Percentiles rank a stretch among this genome's conserved stretches.
Conservation (phyloP, 2,888 invertebrate genomes). For the Laspeyria flexula region DNA sequence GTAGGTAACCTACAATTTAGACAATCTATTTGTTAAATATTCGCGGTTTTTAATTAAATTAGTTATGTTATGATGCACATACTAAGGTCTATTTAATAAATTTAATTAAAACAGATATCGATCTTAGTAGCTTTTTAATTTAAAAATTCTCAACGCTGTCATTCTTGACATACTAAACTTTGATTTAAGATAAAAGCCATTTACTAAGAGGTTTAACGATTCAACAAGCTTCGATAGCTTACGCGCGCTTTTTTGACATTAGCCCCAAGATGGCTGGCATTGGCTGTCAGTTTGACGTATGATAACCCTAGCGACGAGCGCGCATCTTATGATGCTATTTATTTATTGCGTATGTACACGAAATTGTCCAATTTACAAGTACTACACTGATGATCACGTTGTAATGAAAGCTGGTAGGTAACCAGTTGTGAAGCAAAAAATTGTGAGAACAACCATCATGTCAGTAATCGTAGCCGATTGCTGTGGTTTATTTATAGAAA, state of each 20-base stretch:
- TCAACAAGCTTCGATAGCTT: too few species aligned
- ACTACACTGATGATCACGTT: slow-evolving; percentile 16
- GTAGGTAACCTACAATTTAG: too few species aligned
- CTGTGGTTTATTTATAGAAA: too few species aligned
- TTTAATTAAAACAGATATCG: not conserved
- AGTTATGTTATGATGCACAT: too few species aligned
- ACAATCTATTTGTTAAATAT: too few species aligned
- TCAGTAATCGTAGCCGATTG: too few species aligned
- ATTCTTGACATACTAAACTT: not conserved
- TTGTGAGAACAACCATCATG: slow-evolving; percentile 12
- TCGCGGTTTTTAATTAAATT: too few species aligned
- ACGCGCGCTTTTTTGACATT: not conserved
- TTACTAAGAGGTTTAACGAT: too few species aligned
- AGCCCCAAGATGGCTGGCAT: not conserved
- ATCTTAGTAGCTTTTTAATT: not conserved
- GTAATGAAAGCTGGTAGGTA: slow-evolving; percentile 33
- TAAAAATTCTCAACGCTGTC: not conserved
- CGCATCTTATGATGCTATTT: too few species aligned
- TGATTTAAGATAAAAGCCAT: not conserved
- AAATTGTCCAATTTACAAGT: slow-evolving; percentile 45
- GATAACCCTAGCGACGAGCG: slow-evolving; percentile 26
- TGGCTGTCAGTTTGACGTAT: slow-evolving; percentile 11
- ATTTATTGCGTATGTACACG: slow-evolving; percentile 17
- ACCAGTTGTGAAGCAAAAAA: slow-evolving; percentile 28
- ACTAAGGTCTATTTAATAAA: not conserved